These are phyloP conservation scores for Rhineura floridana DNA, from an alignment of 2,113 vertebrate genomes.

Conservation along the genomic window DNA sequence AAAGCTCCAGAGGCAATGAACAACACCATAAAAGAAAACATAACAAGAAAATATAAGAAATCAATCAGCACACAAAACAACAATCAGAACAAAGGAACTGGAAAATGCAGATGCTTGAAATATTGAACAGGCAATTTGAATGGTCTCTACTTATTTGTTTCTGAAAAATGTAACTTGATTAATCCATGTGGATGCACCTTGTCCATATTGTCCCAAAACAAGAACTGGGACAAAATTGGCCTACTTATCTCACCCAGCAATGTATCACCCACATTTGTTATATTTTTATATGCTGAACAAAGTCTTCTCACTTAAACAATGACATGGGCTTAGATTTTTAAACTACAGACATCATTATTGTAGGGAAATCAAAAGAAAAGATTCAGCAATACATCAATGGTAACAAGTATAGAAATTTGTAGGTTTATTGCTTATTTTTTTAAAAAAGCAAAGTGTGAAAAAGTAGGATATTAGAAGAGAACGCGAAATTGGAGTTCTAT, in stretches of 20 bases:
- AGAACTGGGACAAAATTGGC: not conserved
- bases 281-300: not conserved
- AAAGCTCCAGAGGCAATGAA: too few relatives aligned
- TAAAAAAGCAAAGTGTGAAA: not conserved
- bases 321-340: not conserved
- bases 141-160: not conserved
- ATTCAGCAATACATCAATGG: not conserved
- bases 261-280: not conserved
- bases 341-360: not conserved
- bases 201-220: not conserved
- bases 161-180: not conserved
- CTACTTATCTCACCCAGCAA: not conserved
- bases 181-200: not conserved
- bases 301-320: not conserved
- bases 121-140: not conserved
- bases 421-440: not conserved
- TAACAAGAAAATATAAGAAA: too few relatives aligned
- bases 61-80: too few relatives aligned
- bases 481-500: accelerated
- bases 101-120: not conserved
- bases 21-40: too few relatives aligned
- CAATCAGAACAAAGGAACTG: not conserved
- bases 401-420: not conserved
- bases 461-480: not conserved
- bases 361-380: not conserved